Evolutionary conservation across 1,140 invertebrate species (phyloP), one percentile per base, ranked within the genome.

Genomic region (Temnothorax curvispinosus): DNA sequence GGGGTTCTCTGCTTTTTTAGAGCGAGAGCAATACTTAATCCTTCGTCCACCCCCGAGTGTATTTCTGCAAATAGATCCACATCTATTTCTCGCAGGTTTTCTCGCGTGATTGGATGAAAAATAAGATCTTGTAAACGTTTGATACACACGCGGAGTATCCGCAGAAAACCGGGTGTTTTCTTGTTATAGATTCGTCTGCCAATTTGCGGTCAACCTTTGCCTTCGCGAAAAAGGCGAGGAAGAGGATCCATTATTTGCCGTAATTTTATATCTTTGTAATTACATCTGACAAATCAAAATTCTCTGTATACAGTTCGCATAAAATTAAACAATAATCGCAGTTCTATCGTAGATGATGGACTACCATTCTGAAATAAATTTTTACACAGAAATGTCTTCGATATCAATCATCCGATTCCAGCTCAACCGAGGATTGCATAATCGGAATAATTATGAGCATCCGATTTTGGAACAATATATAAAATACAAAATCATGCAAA

Each of bases 71-170:
- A 72, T 82, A 75, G 82, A 32, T 47, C 21, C 27, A 18, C 35
- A 21, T 56, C 60, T 65, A 75, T 85, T 87, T 85, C 80, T 60
- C 41, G 67, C 80, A 32, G 47, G n/a, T 74, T 82, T 82, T 18
- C 60, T 75, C 69, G 65, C 60, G 64, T 75, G 69, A 75, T 7
- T 44, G 60, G 15, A 56, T 38, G 56, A 85, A 72, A 74, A 82
- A 67, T 54, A 27, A 6, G 47, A 69, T 69, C 13, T 56, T 52
- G 35, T 71, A 58, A 56, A 44, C 47, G 64, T 67, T 71, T 56
- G 21, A 71, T 64, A 38, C 7, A 27, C 21, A 44, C 13, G 11
- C 21, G 8, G 18, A 27, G 2, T 64, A 64, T 77, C 38, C 15
- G 58, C 41, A 69, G 41, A 62, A 64, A 64, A 35, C 18, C 41